phyloP scores from a whole-genome alignment of 2,888 invertebrate species.

The Ophion obscuratus region DNA sequence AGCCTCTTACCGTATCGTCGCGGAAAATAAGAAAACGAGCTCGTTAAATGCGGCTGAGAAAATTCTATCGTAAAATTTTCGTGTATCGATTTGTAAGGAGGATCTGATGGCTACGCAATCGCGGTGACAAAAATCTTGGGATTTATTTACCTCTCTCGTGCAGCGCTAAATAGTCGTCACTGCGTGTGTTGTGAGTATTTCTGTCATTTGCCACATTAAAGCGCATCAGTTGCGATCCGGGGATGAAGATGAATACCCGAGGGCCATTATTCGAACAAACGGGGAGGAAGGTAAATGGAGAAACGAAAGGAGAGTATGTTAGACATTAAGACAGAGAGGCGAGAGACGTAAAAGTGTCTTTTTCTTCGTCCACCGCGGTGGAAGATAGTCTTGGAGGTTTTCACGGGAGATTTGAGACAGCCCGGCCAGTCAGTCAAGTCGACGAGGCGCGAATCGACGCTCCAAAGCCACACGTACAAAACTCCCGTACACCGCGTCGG shows the following conservation, averaged over 20 bases:
- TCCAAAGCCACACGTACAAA: conserved; percentile 62
- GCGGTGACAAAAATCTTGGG: too few species aligned
- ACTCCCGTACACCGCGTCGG: conserved; percentile 29
- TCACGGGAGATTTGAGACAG: conserved; percentile 68
- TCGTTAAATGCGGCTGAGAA: too few species aligned
- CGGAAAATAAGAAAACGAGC: too few species aligned
- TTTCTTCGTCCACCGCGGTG: conserved; percentile 36
- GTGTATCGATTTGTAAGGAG: too few species aligned
- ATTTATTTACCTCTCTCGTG: too few species aligned
- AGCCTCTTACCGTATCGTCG: too few species aligned
- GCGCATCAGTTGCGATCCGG: conserved; percentile 50
- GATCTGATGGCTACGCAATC: too few species aligned
- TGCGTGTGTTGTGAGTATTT: neutral
- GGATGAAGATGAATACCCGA: conserved; percentile 32
- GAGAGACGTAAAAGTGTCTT: conserved; percentile 40
- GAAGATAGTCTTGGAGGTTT: conserved; percentile 50
- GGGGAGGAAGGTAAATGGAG: neutral
- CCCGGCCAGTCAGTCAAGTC: conserved; percentile 67
- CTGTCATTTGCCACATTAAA: conserved; percentile 56
- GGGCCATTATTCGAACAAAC: conserved; percentile 35
- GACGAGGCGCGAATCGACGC: conserved; percentile 69
- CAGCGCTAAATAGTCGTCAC: too few species aligned
- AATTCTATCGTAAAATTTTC: too few species aligned
- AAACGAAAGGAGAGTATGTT: conserved; percentile 43
- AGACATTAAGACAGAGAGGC: conserved; percentile 7